Evolutionary conservation across 1,140 invertebrate genomes (phyloP).

Genomic region (Parasteatoda tepidariorum): DNA sequence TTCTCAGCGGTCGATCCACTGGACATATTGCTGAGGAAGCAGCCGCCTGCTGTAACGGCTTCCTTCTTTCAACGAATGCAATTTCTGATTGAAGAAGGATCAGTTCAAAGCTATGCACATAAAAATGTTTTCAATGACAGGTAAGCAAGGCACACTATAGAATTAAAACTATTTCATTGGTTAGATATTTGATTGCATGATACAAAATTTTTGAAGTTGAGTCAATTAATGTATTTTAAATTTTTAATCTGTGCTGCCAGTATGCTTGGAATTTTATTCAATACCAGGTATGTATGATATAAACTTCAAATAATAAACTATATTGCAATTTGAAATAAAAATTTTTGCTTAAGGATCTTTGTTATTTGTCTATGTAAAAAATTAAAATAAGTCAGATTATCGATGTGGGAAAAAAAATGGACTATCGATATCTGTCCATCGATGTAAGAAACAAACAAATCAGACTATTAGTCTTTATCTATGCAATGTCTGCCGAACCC

Average conservation of each 20-base stretch:
- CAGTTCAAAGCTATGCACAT: conserved; percentile 97
- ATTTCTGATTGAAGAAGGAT: conserved; percentile 98
- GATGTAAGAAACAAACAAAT: no score
- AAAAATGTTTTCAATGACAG: conserved; percentile 97
- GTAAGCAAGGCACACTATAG: conserved; percentile 75
- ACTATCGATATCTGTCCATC: no score
- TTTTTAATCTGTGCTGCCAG: conserved; percentile 59
- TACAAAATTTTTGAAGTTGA: background rate
- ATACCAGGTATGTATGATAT: conserved; percentile 55
- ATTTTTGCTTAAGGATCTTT: background rate
- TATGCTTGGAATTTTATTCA: conserved; percentile 59
- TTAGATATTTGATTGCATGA: background rate
- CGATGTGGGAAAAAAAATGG: no score
- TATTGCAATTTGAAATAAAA: background rate
- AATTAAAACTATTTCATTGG: background rate
- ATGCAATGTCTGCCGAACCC: no score
- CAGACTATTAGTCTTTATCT: no score
- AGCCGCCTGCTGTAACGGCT: conserved; percentile 93
- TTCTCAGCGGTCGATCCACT: conserved; percentile 94
- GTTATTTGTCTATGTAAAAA: no score
- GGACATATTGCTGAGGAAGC: conserved; percentile 92
- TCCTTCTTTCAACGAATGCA: conserved; percentile 98
- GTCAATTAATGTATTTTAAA: background rate
- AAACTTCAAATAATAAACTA: background rate
- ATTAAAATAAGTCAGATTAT: no score